Conservation (phyloP, 1,140 invertebrate genomes). For the Drosophila rufa region DNA sequence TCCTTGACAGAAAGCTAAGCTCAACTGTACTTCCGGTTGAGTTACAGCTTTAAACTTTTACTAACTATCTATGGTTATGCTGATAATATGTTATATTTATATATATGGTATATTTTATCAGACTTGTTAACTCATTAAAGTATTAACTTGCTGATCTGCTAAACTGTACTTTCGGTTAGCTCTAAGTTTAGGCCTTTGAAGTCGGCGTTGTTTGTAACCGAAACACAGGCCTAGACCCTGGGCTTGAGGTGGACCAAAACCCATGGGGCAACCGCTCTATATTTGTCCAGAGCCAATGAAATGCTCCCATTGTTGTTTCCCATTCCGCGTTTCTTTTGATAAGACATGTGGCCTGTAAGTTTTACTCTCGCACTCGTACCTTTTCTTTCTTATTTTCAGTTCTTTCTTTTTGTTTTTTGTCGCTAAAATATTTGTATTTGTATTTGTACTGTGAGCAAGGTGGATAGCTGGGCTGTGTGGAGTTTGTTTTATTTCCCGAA, state of each 20-base stretch:
- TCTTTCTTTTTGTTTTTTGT: constrained; percentile 38
- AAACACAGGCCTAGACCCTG: background rate
- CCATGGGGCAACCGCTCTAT: constrained; percentile 38
- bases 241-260: constrained; percentile 18
- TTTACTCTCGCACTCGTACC: constrained; percentile 25
- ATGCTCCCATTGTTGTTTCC: constrained; percentile 28
- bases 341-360: constrained; percentile 49
- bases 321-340: constrained; percentile 26
- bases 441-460: constrained; percentile 62
- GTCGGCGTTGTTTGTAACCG: constrained; percentile 15
- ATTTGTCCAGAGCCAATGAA: constrained; percentile 52
- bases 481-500: constrained; percentile 74
- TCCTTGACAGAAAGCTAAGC: too few species aligned
- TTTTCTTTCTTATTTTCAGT: constrained; percentile 28
- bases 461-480: constrained; percentile 16
- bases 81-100: too few species aligned
- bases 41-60: too few species aligned
- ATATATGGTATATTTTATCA: too few species aligned
- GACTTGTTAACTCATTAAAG: too few species aligned
- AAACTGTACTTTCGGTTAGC: constrained; percentile 1
- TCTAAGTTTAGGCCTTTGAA: constrained; percentile 1
- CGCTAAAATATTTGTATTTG: constrained; percentile 82
- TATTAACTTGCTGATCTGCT: background rate
- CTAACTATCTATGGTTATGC: too few species aligned
- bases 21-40: background rate